Percentiles rank a stretch among this genome's conserved stretches.
Evolutionary conservation across 2,888 invertebrate species (phyloP).

Genomic region (Drosophila colorata): DNA sequence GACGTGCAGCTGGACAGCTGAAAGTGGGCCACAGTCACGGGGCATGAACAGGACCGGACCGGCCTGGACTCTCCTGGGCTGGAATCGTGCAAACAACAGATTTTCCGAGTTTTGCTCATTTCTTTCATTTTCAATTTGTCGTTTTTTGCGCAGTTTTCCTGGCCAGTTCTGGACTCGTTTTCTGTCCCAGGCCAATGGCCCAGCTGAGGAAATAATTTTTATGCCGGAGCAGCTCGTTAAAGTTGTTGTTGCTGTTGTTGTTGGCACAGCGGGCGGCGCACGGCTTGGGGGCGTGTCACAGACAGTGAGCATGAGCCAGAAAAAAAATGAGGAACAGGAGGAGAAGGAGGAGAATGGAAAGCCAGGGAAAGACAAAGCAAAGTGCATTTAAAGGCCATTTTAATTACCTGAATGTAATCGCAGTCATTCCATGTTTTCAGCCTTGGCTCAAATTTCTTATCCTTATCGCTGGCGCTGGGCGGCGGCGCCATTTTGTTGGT

Average conservation of each 20-base stretch:
- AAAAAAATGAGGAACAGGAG: slow-evolving; percentile 16
- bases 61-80: slow-evolving; percentile 4
- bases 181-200: slow-evolving; percentile 64
- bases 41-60: neutral
- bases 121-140: slow-evolving; percentile 65
- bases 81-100: slow-evolving; percentile 66
- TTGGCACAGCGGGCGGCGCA: neutral
- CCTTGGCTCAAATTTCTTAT: slow-evolving; percentile 86
- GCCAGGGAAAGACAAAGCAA: slow-evolving; percentile 26
- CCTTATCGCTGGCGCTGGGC: slow-evolving; percentile 87
- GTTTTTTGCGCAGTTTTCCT: slow-evolving; percentile 61
- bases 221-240: slow-evolving; percentile 69
- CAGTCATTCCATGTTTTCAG: slow-evolving; percentile 93
- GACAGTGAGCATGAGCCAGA: slow-evolving; percentile 5
- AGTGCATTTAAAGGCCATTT: slow-evolving; percentile 72
- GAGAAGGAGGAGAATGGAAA: slow-evolving; percentile 10
- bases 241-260: slow-evolving; percentile 40
- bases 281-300: neutral
- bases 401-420: slow-evolving; percentile 90
- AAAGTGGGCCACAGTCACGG: slow-evolving; percentile 36
- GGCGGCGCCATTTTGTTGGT: slow-evolving; percentile 85
- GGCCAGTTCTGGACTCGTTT: slow-evolving; percentile 5
- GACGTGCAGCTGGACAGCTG: slow-evolving; percentile 18
- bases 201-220: slow-evolving; percentile 65
- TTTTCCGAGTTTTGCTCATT: slow-evolving; percentile 64